phyloP scores from a whole-genome alignment of 1,140 invertebrate species.

The Bombus huntii region DNA sequence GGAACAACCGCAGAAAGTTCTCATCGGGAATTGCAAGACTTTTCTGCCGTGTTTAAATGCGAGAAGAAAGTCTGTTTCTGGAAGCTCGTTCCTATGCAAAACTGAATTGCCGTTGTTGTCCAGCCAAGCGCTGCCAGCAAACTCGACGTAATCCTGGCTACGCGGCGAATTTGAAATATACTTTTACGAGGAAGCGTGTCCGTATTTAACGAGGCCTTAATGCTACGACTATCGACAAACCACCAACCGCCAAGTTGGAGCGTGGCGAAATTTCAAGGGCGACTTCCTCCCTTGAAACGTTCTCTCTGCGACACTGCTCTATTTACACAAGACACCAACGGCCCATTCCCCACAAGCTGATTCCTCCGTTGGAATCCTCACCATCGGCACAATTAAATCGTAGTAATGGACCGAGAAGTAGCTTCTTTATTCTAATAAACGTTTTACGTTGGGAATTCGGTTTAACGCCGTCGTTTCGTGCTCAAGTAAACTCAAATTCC shows the following conservation, averaged over 20 bases:
- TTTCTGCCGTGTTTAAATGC: constrained; percentile 2
- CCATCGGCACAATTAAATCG: constrained; percentile 25
- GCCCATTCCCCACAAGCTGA: neutral
- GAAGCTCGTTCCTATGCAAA: constrained; percentile 47
- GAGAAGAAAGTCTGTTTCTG: constrained; percentile 3
- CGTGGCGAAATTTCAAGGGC: constrained; percentile 35
- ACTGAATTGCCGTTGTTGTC: constrained; percentile 36
- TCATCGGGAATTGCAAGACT: constrained; percentile 36
- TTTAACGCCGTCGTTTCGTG: neutral
- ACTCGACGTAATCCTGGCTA: constrained; percentile 18
- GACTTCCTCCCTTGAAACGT: neutral
- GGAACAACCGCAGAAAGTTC: constrained; percentile 25
- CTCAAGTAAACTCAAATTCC: neutral
- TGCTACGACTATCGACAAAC: constrained; percentile 36
- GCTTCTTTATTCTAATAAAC: constrained; percentile 18
- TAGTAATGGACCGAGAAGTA: constrained; percentile 12
- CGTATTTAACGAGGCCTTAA: constrained; percentile 40
- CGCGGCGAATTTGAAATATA: constrained; percentile 37
- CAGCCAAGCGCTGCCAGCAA: constrained; percentile 12
- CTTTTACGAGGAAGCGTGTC: constrained; percentile 22
- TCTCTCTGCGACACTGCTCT: constrained; percentile 19
- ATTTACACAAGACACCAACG: constrained; percentile 13
- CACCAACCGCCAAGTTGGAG: neutral
- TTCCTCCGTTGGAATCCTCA: constrained; percentile 2
- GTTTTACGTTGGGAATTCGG: neutral